Percentiles rank a stretch among this genome's conserved stretches.
Conservation (phyloP, 2,888 invertebrate species). For the Alcis repandata region DNA sequence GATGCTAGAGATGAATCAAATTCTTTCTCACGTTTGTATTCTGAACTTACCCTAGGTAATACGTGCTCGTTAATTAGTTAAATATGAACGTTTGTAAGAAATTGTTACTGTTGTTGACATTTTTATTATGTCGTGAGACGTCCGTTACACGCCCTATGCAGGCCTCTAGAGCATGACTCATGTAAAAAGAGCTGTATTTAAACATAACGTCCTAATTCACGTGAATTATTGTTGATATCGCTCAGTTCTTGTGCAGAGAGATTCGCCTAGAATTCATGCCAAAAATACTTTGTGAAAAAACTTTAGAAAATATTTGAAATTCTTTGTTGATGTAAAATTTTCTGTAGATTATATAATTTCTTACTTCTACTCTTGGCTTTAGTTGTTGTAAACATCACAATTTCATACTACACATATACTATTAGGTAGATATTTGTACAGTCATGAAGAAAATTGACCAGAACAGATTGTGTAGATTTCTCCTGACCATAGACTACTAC, state of each 20-base stretch:
- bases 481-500: slow-evolving; percentile 27
- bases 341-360: slow-evolving; percentile 57
- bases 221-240: not conserved
- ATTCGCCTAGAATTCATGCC: slow-evolving; percentile 15
- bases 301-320: slow-evolving; percentile 22
- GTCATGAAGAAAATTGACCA: not conserved
- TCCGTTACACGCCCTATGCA: slow-evolving; percentile 51
- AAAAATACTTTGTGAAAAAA: not conserved
- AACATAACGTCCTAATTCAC: slow-evolving; percentile 29
- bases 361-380: slow-evolving; percentile 25
- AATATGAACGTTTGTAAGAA: not conserved
- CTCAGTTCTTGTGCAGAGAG: not conserved
- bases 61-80: slow-evolving; percentile 3
- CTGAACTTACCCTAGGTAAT: slow-evolving; percentile 7
- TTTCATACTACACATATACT: not conserved
- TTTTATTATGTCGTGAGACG: slow-evolving; percentile 48
- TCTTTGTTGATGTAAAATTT: slow-evolving; percentile 40
- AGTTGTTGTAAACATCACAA: not conserved
- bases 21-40: slow-evolving; percentile 52
- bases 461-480: not conserved
- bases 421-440: not conserved
- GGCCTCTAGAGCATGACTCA: slow-evolving; percentile 50
- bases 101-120: slow-evolving; percentile 29
- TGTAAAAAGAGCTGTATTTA: slow-evolving; percentile 41
- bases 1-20: slow-evolving; percentile 74